Conservation (phyloP, 2,113 vertebrate genomes). For the Scopus umbretta region DNA sequence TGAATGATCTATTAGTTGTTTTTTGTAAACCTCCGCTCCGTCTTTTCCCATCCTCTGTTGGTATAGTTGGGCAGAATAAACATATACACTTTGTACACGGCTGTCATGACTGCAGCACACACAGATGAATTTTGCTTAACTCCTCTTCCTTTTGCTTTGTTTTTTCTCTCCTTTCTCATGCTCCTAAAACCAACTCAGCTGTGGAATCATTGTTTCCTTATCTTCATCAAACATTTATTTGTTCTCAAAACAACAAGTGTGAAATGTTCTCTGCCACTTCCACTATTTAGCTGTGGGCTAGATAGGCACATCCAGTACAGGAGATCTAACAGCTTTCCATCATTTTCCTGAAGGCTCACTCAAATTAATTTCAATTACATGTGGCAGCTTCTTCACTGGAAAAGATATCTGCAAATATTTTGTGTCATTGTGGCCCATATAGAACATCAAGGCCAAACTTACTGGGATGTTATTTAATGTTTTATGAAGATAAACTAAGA, state of each 20-base stretch:
- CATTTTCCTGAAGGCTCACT: background rate
- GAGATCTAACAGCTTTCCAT: background rate
- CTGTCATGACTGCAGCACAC: background rate
- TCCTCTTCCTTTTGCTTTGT: background rate
- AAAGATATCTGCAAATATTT: background rate
- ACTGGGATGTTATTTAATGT: background rate
- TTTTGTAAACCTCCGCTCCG: background rate
- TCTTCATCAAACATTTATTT: background rate
- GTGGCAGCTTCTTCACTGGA: background rate
- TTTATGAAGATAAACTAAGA: background rate
- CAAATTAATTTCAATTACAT: background rate
- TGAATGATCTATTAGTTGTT: background rate
- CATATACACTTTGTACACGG: fast-evolving
- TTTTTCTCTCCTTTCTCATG: background rate
- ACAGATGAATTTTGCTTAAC: background rate
- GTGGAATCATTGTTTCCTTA: background rate
- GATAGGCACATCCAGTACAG: background rate
- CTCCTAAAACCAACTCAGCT: background rate
- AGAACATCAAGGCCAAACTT: background rate
- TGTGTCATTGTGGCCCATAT: background rate
- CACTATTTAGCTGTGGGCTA: background rate
- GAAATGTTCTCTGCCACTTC: background rate
- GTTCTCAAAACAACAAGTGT: background rate
- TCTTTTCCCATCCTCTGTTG: background rate
- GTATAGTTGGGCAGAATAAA: background rate